Evolutionary conservation across 2,888 invertebrate species (phyloP).

Genomic region (Arenicola marina): DNA sequence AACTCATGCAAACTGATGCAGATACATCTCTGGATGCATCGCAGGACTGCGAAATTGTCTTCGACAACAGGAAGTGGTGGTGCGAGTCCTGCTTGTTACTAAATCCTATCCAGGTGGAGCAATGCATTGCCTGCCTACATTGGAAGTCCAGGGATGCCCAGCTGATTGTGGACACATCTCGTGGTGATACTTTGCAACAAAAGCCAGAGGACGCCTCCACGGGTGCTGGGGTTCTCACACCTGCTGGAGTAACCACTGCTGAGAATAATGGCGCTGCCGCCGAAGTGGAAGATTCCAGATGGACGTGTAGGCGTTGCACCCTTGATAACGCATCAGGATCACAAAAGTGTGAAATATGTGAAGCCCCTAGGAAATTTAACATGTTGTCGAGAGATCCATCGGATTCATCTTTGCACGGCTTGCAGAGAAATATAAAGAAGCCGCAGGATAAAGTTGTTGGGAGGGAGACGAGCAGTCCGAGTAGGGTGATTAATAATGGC

Average conservation of each 20-base stretch:
- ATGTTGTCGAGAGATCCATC: too few species aligned
- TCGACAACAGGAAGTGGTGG: conserved; percentile 68
- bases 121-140: conserved; percentile 80
- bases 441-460: too few species aligned
- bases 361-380: conserved; percentile 66
- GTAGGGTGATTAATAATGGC: too few species aligned
- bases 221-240: too few species aligned
- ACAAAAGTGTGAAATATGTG: conserved; percentile 76
- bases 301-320: conserved; percentile 72
- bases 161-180: background rate
- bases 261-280: background rate
- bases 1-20: too few species aligned
- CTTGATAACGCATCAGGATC: conserved; percentile 72
- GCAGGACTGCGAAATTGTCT: background rate
- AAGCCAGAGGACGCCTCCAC: background rate
- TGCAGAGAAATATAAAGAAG: too few species aligned
- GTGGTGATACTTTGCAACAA: background rate
- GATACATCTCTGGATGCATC: background rate
- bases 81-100: conserved; percentile 86
- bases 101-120: conserved; percentile 73
- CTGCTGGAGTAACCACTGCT: too few species aligned
- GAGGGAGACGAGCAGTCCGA: too few species aligned
- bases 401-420: too few species aligned
- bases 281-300: conserved; percentile 31
- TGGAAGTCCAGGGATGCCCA: conserved; percentile 11